Conservation (phyloP, 1,140 invertebrate species). For the Drosophila virilis region DNA sequence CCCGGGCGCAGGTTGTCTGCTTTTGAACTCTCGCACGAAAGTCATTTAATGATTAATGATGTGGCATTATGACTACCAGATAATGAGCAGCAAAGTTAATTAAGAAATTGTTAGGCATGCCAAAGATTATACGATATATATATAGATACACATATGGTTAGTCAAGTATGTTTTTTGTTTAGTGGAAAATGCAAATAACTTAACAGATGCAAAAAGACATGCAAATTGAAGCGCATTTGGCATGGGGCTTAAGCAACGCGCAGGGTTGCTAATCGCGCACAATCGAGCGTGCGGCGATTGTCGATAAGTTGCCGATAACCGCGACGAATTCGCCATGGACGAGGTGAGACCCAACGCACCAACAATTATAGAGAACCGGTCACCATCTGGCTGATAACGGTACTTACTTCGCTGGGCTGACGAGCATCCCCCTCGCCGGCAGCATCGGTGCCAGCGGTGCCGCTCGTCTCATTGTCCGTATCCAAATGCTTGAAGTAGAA, state of each 20-base stretch:
- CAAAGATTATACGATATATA: slow-evolving; percentile 28
- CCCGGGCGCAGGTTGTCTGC: no score
- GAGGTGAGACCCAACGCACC: slow-evolving; percentile 4
- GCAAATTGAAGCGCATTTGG: slow-evolving; percentile 20
- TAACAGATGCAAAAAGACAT: slow-evolving; percentile 32
- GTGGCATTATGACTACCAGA: slow-evolving; percentile 34
- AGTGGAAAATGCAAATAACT: background rate
- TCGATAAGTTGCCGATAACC: slow-evolving; percentile 35
- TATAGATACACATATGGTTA: slow-evolving; percentile 5
- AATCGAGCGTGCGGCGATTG: slow-evolving; percentile 4
- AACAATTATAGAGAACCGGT: background rate
- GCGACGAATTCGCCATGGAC: slow-evolving; percentile 17
- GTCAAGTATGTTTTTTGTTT: background rate
- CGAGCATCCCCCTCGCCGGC: slow-evolving; percentile 48
- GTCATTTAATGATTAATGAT: slow-evolving; percentile 30
- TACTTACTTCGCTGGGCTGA: slow-evolving; percentile 66
- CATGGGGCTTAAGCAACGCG: background rate
- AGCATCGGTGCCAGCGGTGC: slow-evolving; percentile 59
- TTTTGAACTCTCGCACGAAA: background rate
- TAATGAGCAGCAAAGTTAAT: slow-evolving; percentile 55
- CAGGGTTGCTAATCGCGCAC: background rate
- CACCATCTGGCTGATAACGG: slow-evolving; percentile 47
- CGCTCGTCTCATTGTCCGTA: slow-evolving; percentile 89
- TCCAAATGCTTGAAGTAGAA: slow-evolving; percentile 94
- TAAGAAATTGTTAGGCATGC: slow-evolving; percentile 68